These are phyloP conservation scores for Leptodactylus fallax DNA, from an alignment of 2,797 vertebrate genomes.

Conservation along the genomic window DNA sequence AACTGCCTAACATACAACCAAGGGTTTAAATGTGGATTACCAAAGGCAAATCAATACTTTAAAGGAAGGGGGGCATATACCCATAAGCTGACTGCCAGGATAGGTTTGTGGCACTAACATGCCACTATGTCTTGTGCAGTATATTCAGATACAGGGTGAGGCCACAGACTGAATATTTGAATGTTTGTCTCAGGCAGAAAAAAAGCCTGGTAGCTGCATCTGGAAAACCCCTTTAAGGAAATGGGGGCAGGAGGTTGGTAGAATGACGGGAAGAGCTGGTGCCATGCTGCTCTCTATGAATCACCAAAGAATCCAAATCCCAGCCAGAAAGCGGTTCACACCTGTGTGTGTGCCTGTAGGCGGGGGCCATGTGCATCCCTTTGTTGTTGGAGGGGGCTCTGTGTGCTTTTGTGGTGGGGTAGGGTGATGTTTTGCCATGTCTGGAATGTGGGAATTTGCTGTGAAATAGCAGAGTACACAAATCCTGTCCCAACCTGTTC, in stretches of 20 bases:
- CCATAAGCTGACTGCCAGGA: background rate
- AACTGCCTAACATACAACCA: background rate
- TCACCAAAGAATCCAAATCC: background rate
- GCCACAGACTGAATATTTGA: background rate
- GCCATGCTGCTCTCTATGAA: constrained; percentile 1
- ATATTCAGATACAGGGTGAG: background rate
- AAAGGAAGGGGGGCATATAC: no score
- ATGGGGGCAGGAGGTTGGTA: background rate
- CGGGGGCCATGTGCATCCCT: constrained; percentile 25
- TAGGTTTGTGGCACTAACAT: background rate
- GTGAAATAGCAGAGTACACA: constrained; percentile 61
- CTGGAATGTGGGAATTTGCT: constrained; percentile 64
- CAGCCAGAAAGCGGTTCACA: constrained; percentile 14
- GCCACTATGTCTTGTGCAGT: background rate
- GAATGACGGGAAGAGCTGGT: background rate
- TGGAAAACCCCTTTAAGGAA: background rate
- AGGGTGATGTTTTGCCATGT: constrained; percentile 58
- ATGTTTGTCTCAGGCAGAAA: background rate
- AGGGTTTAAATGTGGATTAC: background rate
- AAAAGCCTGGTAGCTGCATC: background rate
- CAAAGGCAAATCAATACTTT: no score
- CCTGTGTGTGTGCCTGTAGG: constrained; percentile 24
- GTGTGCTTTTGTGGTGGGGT: constrained; percentile 48
- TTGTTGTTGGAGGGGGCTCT: constrained; percentile 40
- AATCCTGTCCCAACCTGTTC: constrained; percentile 51